Percentiles rank a stretch among this genome's conserved stretches.
Evolutionary conservation across 1,140 invertebrate genomes (phyloP).

Genomic region (Caenorhabditis latens): DNA sequence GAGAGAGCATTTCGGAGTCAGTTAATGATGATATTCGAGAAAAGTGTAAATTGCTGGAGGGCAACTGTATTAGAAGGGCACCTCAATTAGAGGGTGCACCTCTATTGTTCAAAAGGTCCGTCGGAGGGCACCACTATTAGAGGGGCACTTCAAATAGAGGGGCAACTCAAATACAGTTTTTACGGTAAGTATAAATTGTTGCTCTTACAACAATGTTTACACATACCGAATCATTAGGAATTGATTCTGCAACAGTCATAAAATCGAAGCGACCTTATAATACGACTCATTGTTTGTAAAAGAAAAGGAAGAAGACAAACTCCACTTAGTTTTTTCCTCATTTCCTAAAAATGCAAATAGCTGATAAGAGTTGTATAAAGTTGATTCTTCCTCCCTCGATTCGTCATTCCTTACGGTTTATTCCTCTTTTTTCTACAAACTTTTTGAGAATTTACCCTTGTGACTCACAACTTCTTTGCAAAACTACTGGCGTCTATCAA

Average conservation of each 20-base stretch:
- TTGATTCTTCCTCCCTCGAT: neutral
- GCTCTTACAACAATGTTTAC: neutral
- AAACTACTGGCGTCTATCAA: too few relatives aligned
- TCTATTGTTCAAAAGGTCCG: too few relatives aligned
- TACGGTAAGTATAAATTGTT: neutral
- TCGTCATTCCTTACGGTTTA: neutral
- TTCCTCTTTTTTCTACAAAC: neutral
- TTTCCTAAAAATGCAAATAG: neutral
- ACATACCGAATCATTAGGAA: neutral
- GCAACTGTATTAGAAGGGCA: too few relatives aligned
- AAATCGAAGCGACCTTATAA: neutral
- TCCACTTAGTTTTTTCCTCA: neutral
- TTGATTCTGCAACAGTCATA: neutral
- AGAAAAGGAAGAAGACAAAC: neutral
- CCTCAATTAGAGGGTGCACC: too few relatives aligned
- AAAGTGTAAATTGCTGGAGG: too few relatives aligned
- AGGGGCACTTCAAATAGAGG: too few relatives aligned
- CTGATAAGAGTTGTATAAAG: neutral
- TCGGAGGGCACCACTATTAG: too few relatives aligned
- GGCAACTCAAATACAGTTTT: too few relatives aligned
- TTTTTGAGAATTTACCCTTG: neutral
- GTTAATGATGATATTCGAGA: too few relatives aligned
- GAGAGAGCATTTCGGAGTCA: too few relatives aligned
- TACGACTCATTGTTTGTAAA: conserved; percentile 9
- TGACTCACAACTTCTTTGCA: too few relatives aligned